Conservation (phyloP, 1,140 invertebrate species). For the Drosophila ogumai region DNA sequence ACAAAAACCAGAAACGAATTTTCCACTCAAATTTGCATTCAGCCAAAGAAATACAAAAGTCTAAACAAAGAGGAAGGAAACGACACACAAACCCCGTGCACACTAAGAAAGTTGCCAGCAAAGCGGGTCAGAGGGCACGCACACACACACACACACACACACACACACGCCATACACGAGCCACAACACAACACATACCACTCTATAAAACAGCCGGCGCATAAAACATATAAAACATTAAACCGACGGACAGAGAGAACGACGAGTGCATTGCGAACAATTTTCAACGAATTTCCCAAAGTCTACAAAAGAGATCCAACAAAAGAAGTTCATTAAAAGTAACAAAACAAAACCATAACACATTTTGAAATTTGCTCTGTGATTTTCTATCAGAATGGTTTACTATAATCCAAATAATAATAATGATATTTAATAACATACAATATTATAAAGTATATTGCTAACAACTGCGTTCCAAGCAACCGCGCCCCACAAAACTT, state of each 20-base stretch:
- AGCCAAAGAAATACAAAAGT: slow-evolving; percentile 52
- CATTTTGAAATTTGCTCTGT: slow-evolving; percentile 80
- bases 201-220: slow-evolving; percentile 11
- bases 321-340: slow-evolving; percentile 43
- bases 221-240: slow-evolving; percentile 46
- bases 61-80: slow-evolving; percentile 50
- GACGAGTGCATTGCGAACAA: slow-evolving; percentile 52
- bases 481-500: slow-evolving; percentile 53
- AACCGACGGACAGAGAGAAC: slow-evolving; percentile 27
- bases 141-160: slow-evolving; percentile 33
- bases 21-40: slow-evolving; percentile 56
- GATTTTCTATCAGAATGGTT: slow-evolving; percentile 83
- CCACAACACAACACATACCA: background rate
- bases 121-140: slow-evolving; percentile 50
- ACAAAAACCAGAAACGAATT: slow-evolving; percentile 60
- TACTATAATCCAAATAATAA: slow-evolving; percentile 71
- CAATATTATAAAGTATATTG: slow-evolving; percentile 71
- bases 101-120: slow-evolving; percentile 28
- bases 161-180: slow-evolving; percentile 26
- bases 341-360: slow-evolving; percentile 52
- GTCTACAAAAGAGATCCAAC: slow-evolving; percentile 52
- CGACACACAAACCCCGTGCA: slow-evolving; percentile 18
- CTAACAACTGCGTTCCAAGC: slow-evolving; percentile 56
- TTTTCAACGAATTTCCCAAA: slow-evolving; percentile 80
- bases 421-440: slow-evolving; percentile 50